phyloP scores from a whole-genome alignment of 1,140 invertebrate genomes.

The Drosophila rufa region DNA sequence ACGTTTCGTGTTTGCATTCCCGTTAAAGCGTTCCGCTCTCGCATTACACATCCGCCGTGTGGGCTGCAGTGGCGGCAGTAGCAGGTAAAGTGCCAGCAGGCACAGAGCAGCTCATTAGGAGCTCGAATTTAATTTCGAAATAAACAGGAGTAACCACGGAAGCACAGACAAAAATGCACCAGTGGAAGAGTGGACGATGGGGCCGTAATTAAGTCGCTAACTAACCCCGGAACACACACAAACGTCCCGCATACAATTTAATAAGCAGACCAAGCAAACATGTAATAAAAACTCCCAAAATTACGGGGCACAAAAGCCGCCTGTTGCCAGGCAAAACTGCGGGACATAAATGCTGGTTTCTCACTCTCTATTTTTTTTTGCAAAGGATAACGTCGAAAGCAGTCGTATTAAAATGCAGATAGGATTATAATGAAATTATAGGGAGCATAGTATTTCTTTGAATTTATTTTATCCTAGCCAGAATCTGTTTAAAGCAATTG shows the following conservation, averaged over 20 bases:
- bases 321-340: background rate
- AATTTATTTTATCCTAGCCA: background rate
- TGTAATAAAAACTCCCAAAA: constrained; percentile 8
- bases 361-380: background rate
- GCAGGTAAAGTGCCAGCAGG: background rate
- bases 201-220: constrained; percentile 1
- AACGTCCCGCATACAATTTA: constrained; percentile 14
- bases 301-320: constrained; percentile 8
- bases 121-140: background rate
- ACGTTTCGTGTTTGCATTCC: constrained; percentile 43
- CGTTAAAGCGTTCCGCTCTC: constrained; percentile 32
- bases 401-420: constrained; percentile 8
- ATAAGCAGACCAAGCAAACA: constrained; percentile 1
- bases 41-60: constrained; percentile 15
- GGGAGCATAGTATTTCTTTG: background rate
- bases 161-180: background rate
- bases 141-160: background rate
- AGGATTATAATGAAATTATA: background rate
- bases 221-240: background rate
- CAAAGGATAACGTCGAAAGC: constrained; percentile 2
- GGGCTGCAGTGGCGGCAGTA: background rate
- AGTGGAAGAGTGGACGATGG: background rate
- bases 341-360: constrained; percentile 3
- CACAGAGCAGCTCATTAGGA: too few relatives aligned
- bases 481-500: background rate